These are phyloP conservation scores for Eutrigla gurnardus DNA, from an alignment of 2,797 vertebrate species.

Conservation along the genomic window DNA sequence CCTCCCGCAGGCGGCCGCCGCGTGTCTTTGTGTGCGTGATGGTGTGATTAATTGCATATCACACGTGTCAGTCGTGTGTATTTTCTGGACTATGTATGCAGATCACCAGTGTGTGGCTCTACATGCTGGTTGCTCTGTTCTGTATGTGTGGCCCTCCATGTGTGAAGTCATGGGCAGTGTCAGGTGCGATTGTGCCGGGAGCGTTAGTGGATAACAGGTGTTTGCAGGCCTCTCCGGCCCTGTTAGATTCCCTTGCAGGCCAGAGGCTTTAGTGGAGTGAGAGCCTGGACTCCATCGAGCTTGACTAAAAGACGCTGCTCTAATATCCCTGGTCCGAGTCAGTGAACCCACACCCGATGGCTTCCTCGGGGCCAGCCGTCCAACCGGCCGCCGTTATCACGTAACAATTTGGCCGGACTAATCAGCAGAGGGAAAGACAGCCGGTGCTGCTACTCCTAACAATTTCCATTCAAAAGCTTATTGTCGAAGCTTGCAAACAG, in stretches of 20 bases:
- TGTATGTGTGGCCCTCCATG: slow-evolving; percentile 4
- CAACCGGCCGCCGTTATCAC: slow-evolving; percentile 56
- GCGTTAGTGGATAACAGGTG: slow-evolving; percentile 66
- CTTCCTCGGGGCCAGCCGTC: slow-evolving; percentile 65
- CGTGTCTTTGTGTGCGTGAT: slow-evolving; percentile 36
- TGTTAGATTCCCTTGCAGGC: slow-evolving; percentile 58
- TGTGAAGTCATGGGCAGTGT: slow-evolving; percentile 54
- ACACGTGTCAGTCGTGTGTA: slow-evolving; percentile 35
- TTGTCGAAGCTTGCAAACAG: slow-evolving; percentile 20
- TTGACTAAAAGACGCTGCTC: slow-evolving; percentile 69
- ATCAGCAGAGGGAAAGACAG: slow-evolving; percentile 67
- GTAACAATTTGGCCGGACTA: slow-evolving; percentile 68
- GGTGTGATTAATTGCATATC: slow-evolving; percentile 63
- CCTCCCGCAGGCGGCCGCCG: slow-evolving; percentile 42
- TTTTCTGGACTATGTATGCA: slow-evolving; percentile 32
- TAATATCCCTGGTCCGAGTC: slow-evolving; percentile 71
- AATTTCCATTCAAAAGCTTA: slow-evolving; percentile 21
- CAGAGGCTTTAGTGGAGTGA: slow-evolving; percentile 50
- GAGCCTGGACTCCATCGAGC: slow-evolving; percentile 59
- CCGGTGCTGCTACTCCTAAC: slow-evolving; percentile 30
- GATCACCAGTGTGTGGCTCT: slow-evolving; percentile 15
- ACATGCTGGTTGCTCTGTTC: slow-evolving; percentile 1
- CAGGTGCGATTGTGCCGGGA: slow-evolving; percentile 67
- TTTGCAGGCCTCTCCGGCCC: slow-evolving; percentile 53
- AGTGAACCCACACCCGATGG: slow-evolving; percentile 66